phyloP scores from a whole-genome alignment of 2,113 vertebrate genomes.

The Cryptoleucopteryx plumbea region DNA sequence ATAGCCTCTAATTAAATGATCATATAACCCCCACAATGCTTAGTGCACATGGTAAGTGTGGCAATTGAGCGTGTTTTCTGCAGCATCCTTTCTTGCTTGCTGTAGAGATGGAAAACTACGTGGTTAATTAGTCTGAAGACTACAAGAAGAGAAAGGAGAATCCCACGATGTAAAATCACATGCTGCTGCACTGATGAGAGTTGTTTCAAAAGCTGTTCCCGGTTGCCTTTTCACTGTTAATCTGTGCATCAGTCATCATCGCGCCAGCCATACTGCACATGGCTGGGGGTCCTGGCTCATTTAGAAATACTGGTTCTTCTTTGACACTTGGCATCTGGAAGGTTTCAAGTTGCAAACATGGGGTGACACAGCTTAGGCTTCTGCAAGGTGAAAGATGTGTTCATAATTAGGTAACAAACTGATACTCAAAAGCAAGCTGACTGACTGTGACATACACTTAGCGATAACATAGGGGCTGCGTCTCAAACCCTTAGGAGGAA shows the following conservation, averaged over 20 bases:
- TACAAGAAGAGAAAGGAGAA: neutral
- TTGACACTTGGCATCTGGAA: neutral
- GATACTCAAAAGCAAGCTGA: neutral
- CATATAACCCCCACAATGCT: neutral
- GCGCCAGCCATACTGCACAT: fast-evolving
- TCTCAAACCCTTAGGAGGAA: neutral
- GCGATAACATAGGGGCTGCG: neutral
- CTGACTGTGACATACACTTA: neutral
- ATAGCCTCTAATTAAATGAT: neutral
- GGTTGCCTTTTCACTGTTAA: neutral
- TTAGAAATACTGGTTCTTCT: neutral
- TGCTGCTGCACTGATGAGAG: neutral
- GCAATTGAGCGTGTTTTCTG: neutral
- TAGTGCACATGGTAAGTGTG: neutral
- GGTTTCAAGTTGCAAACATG: neutral
- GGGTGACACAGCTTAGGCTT: neutral
- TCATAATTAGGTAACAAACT: neutral
- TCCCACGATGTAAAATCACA: neutral
- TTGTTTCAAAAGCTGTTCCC: neutral
- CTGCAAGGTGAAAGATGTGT: neutral
- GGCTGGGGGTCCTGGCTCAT: neutral
- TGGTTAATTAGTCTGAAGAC: neutral
- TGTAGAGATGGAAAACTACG: neutral
- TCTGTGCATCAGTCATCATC: neutral
- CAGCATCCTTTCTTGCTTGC: neutral